Base-by-base conservation (phyloP, 2,888 invertebrate species). In the Drosophila anomelani region DNA sequence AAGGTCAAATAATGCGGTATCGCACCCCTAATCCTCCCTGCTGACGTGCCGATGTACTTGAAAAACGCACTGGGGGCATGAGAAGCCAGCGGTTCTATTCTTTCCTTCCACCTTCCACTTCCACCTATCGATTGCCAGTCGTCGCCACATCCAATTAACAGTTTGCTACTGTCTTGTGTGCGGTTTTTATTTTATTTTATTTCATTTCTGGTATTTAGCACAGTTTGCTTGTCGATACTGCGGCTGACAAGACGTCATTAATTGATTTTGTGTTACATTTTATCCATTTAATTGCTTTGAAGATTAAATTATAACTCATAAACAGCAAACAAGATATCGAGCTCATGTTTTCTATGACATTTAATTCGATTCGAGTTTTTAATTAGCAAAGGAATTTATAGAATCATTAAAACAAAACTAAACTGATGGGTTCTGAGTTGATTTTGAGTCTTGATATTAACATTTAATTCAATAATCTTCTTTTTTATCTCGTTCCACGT, bases 91-190 rank as follows among this genome's bases (percentile, higher is more conserved):
- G 32, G 47, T 55, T 63, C 23, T 56, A 20, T 43, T 59, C 38
- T 44, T 17, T 43, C 36, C 39, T 20, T 58, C 54, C 43, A 59
- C 58, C 39, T 20, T 58, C 54, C 43, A 59, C 58, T 67, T 67
- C 75, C 67, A 56, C 61, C 76, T 71, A 75, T 75, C 71, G 77
- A 76, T 75, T 75, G 68, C 54, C 77, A 71, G 77, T 55, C 73
- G 60, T 58, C 73, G 60, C 60, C 74, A 76, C 74, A 74, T 74
- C 76, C 76, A 76, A 75, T 75, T 76, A 75, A 76, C 76, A 76
- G 71, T 44, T 56, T 44, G 62, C 59, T 36, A 29, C 63, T 41
- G 47, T 62, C 46, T 60, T 60, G 54, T 76, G 76, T 36, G 76
- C 59, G 69, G 56, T 55, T 76, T 58, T 12, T 29, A n/a, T 32